These are phyloP conservation scores for Canis aureus DNA, from an alignment of 2,113 vertebrate species.

Conservation along the genomic window DNA sequence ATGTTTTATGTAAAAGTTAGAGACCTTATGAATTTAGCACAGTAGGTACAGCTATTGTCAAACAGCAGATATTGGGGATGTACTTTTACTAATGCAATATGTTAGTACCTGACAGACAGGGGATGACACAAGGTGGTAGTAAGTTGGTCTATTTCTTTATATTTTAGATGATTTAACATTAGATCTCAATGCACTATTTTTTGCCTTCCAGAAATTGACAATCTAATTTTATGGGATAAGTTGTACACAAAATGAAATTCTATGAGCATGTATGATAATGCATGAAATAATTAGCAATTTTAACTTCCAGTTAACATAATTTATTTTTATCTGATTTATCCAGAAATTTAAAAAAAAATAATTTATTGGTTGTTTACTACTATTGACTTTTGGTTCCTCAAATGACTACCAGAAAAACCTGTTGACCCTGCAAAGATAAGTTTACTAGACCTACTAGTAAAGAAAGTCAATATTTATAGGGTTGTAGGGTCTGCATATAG, in stretches of 20 bases:
- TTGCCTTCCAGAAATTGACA: conserved; percentile 9
- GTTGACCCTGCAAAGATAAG: neutral
- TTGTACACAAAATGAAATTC: neutral
- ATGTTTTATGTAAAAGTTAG: neutral
- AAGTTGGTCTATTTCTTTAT: neutral
- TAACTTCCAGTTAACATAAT: neutral
- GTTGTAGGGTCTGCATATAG: neutral
- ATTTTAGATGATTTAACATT: neutral
- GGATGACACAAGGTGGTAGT: neutral
- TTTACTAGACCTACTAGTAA: neutral
- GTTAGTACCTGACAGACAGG: neutral
- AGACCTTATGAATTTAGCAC: neutral
- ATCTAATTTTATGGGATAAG: neutral
- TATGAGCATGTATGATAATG: neutral
- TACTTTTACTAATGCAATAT: neutral
- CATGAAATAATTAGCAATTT: neutral
- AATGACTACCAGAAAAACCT: neutral
- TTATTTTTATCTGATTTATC: conserved; percentile 22
- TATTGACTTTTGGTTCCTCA: neutral
- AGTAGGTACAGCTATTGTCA: neutral
- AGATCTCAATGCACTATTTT: neutral
- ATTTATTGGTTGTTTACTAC: neutral
- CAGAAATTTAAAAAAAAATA: neutral
- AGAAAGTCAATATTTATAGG: neutral
- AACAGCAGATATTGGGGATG: neutral